phyloP scores from a whole-genome alignment of 2,888 invertebrate genomes.

The Sinohyriopsis cumingii region DNA sequence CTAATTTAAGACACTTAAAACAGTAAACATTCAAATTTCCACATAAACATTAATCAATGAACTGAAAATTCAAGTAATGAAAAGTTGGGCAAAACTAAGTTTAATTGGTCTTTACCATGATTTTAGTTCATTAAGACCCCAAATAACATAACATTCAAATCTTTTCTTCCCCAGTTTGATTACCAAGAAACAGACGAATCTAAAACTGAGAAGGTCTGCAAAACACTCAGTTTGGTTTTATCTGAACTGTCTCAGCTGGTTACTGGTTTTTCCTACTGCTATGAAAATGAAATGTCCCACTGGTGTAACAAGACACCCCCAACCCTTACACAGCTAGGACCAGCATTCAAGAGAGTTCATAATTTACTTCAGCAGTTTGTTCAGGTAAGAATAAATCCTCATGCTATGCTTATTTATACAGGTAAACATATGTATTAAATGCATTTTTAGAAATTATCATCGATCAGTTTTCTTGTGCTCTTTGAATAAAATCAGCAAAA shows the following conservation, averaged over 20 bases:
- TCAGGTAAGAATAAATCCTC: slow-evolving; percentile 31
- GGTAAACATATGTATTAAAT: background rate
- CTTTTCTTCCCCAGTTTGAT: slow-evolving; percentile 37
- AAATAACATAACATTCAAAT: too few relatives aligned
- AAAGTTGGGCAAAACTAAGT: too few relatives aligned
- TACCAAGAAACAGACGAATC: slow-evolving; percentile 42
- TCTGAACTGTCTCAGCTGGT: slow-evolving; percentile 64
- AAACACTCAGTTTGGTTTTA: slow-evolving; percentile 54
- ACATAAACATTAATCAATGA: too few relatives aligned
- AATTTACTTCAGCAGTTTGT: slow-evolving; percentile 54
- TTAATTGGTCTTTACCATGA: too few relatives aligned
- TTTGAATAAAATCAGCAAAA: too few relatives aligned
- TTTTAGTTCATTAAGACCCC: too few relatives aligned
- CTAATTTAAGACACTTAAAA: too few relatives aligned
- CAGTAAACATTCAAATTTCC: too few relatives aligned
- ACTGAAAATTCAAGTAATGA: too few relatives aligned
- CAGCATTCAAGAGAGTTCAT: slow-evolving; percentile 61
- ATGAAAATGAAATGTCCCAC: slow-evolving; percentile 63
- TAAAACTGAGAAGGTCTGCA: slow-evolving; percentile 41
- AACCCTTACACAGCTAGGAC: slow-evolving; percentile 55
- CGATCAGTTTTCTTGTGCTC: too few relatives aligned
- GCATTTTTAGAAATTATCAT: too few relatives aligned
- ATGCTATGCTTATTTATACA: background rate
- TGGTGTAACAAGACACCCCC: slow-evolving; percentile 65
- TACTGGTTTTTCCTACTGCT: slow-evolving; percentile 63